phyloP scores from a whole-genome alignment of 2,113 vertebrate genomes.

The Numida meleagris region DNA sequence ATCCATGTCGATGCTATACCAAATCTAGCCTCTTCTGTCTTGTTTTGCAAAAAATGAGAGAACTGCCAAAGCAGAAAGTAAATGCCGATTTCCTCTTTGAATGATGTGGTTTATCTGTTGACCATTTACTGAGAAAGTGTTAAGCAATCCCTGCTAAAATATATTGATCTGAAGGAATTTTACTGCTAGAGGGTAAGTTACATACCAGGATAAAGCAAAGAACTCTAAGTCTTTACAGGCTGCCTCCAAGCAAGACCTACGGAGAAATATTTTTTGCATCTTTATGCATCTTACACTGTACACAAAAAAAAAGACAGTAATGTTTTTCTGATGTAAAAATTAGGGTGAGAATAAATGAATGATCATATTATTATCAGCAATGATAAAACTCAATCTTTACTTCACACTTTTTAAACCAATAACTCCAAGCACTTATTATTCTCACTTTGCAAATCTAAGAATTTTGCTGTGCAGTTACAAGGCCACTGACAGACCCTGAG shows the following conservation, averaged over 20 bases:
- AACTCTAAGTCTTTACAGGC: not conserved
- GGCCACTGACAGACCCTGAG: not conserved
- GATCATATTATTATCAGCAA: not conserved
- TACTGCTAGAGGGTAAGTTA: not conserved
- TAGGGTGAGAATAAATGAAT: not conserved
- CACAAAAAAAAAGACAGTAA: not conserved
- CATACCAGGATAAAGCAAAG: not conserved
- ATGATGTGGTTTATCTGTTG: not conserved
- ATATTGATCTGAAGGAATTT: not conserved
- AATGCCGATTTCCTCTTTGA: not conserved
- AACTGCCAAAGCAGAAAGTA: not conserved
- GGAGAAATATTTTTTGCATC: not conserved
- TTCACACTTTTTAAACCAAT: not conserved
- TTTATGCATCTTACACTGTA: not conserved
- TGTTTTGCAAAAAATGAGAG: not conserved
- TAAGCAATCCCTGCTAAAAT: not conserved
- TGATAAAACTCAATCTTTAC: not conserved
- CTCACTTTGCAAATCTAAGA: not conserved
- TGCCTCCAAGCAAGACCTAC: not conserved
- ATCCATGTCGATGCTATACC: not conserved
- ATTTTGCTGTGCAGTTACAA: not conserved
- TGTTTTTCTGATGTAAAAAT: not conserved
- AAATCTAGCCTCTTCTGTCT: not conserved
- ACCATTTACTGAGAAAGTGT: not conserved
- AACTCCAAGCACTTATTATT: not conserved